Evolutionary conservation across 2,888 invertebrate species (phyloP), one percentile per base, ranked within the genome.

Genomic region (Heliconius hortense): DNA sequence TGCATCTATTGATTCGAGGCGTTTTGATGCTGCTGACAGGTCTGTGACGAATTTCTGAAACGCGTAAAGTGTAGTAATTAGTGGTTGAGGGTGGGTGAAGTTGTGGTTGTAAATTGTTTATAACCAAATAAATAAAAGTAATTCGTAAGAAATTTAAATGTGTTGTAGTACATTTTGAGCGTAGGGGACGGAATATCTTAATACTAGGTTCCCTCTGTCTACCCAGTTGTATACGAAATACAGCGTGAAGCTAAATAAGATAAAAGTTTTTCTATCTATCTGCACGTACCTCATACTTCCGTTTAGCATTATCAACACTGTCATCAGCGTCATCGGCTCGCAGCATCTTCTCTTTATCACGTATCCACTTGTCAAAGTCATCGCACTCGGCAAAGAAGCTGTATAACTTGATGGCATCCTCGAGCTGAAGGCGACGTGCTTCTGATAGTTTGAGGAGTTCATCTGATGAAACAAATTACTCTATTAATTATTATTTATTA

Each of bases 341-440:
- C 74, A 98, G 94, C 94, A 98, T 95, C 85, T 97, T 96, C 87
- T 99, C 98, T 90, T 98, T 98, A 80, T 99, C 99, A 83, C 96
- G 97, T 90, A 99, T 98, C 99, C 99, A 99, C 82, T 96, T 96
- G 89, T 99, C 99, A 87, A 99, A 99, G 90, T 98, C 98, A 84
- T 99, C 99, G 89, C 99, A 99, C 87, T 99, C 99, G 15, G 97
- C 96, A 91, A 98, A 98, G 94, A 99, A 99, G 73, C 97, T 97
- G 91, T 97, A 99, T 76, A 99, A 93, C 82, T 97, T 96, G 82
- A 98, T 98, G 0, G 99, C 97, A 86, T 99, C 99, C 82, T 98
- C 98, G 7, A 99, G 94, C 60, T 98, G 95, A 0, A 97, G 96
- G 79, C 97, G 97, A 0, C 99, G 95, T 35, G 96, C 96, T 83